A percentile compares a stretch with the other conserved stretches of the same genome.
phyloP scores from a whole-genome alignment of 2,888 invertebrate genomes.

The Panzeria rudis region DNA sequence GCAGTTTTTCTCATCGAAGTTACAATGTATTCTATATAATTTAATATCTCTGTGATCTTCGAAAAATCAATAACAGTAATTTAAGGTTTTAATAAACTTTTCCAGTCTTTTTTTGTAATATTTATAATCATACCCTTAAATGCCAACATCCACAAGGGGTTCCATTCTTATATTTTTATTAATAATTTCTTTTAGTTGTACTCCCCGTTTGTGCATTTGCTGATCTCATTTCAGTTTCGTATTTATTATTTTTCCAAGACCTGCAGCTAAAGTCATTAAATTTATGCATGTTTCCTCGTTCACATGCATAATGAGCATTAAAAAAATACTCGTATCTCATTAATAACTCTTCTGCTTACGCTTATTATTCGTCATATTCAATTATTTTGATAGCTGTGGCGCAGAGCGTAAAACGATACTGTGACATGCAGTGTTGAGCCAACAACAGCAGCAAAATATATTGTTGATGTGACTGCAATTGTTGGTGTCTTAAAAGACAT shows the following conservation, averaged over 20 bases:
- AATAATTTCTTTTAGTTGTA: background rate
- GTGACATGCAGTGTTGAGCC: constrained; percentile 17
- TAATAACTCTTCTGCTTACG: constrained; percentile 54
- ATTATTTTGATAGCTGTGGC: constrained; percentile 51
- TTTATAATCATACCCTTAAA: background rate
- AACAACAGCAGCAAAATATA: constrained; percentile 16
- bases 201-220: background rate
- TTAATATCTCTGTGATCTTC: background rate
- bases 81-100: background rate
- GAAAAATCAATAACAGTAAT: background rate
- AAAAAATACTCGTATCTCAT: constrained; percentile 40
- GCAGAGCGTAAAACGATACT: constrained; percentile 43
- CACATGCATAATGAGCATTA: constrained; percentile 59
- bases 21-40: background rate
- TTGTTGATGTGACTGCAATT: constrained; percentile 30
- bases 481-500: constrained; percentile 40
- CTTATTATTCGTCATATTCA: constrained; percentile 58
- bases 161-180: background rate
- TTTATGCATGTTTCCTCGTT: constrained; percentile 17
- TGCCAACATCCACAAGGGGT: background rate
- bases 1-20: background rate
- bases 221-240: constrained; percentile 18
- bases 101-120: background rate
- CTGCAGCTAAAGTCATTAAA: constrained; percentile 37
- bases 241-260: constrained; percentile 20